Evolutionary conservation across 2,113 vertebrate species (phyloP), one percentile per base, ranked within the genome.

Genomic region (Mellivora capensis): DNA sequence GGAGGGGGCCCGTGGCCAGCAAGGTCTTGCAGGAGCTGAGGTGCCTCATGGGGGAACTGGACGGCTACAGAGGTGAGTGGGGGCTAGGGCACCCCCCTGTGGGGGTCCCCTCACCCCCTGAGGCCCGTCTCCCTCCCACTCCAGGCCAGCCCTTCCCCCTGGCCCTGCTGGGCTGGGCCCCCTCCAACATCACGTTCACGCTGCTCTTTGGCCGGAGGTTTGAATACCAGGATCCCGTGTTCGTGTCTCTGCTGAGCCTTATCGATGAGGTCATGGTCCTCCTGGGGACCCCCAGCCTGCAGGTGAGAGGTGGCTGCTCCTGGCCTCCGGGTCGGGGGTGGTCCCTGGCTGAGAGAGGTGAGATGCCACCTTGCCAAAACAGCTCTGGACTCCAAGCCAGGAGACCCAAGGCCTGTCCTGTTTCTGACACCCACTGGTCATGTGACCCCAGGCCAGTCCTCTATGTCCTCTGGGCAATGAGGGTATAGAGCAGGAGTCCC

Each of bases 261-360:
- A 99, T 99, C 4, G 98, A 99, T 20, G 98, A 99, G 85, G 90
- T 99, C 27, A 99, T 99, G 98, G 96, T 98, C 84, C 99, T 99
- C 42, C 96, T 99, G 79, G 99, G 98, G 64, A 98, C 98, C 42
- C 98, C 98, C 0, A 27, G 97, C 83, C 89, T 99, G 80, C 99
- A 98, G 0, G 99, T 99, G 95, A 98, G 98, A 94, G 85, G 80
- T 7, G 1, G 2, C 44, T 47, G 74, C 47, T 27, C 49, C n/a
- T 3, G 0, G 15, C 7, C 52, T 57, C 0, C 1, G 74, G 13
- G 29, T 20, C 23, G 49, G 37, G 25, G 17, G 67, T 23, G 4
- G 7, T 1, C 11, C 21, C 34, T 7, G 34, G 49, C 42, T 0
- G 3, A 34, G 77, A 42, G 31, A 17, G 37, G 42, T 7, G 69